Conservation (phyloP, 2,888 invertebrate genomes). For the Pyrocoelia pectoralis region DNA sequence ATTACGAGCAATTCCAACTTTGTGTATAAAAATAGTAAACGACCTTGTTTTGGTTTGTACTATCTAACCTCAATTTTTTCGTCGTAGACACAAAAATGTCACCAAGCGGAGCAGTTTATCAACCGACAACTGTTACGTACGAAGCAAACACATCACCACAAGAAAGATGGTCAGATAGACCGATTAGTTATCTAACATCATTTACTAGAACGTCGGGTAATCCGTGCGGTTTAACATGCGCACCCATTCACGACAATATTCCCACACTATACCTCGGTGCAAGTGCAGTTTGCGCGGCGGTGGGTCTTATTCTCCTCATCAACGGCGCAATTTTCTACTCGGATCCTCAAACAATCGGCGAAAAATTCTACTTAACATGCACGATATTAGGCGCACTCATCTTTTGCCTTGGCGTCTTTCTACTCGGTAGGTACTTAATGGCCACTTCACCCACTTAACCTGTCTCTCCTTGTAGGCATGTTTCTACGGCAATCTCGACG, state of each 20-base stretch:
- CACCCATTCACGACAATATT: constrained; percentile 49
- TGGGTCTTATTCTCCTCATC: constrained; percentile 67
- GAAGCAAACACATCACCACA: constrained; percentile 60
- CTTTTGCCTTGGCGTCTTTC: constrained; percentile 67
- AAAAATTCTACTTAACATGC: constrained; percentile 49
- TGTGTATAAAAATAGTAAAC: background rate
- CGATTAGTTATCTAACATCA: constrained; percentile 58
- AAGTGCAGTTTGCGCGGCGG: constrained; percentile 52
- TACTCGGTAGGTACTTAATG: constrained; percentile 62
- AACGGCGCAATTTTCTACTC: constrained; percentile 70
- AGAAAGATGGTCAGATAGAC: constrained; percentile 56
- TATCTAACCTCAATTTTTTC: constrained; percentile 23
- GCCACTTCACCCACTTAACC: background rate
- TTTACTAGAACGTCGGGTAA: constrained; percentile 66
- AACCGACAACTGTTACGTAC: constrained; percentile 80
- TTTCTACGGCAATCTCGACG: constrained; percentile 54
- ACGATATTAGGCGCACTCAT: constrained; percentile 71
- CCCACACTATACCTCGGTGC: constrained; percentile 54
- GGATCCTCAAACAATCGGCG: constrained; percentile 51
- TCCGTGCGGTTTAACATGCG: constrained; percentile 64
- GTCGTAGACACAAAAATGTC: constrained; percentile 65
- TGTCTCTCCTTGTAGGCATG: constrained; percentile 44
- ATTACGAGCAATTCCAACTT: background rate
- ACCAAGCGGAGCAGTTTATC: constrained; percentile 75
- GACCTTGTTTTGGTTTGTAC: constrained; percentile 16